Evolutionary conservation across 2,113 vertebrate species (phyloP).

Genomic region (Gymnogyps californianus): DNA sequence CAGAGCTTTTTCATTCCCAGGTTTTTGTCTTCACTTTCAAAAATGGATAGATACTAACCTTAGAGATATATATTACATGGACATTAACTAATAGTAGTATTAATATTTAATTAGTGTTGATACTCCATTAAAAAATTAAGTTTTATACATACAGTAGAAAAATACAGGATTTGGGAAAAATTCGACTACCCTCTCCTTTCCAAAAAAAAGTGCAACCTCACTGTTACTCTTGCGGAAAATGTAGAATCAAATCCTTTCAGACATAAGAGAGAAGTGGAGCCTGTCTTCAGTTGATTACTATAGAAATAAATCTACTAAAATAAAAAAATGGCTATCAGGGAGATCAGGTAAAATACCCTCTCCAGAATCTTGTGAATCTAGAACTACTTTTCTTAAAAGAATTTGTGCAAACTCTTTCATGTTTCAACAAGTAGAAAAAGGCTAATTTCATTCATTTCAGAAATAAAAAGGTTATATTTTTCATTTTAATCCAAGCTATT

Average conservation of each 20-base stretch:
- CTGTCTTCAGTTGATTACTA: background rate
- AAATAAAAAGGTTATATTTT: background rate
- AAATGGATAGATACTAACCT: background rate
- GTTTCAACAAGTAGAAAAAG: background rate
- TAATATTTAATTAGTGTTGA: background rate
- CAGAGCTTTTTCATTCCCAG: background rate
- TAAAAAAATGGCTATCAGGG: background rate
- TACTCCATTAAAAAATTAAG: background rate
- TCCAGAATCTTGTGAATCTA: background rate
- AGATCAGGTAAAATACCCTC: background rate
- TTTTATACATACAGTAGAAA: background rate
- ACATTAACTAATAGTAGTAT: background rate
- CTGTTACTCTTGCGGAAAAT: background rate
- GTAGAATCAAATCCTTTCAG: background rate
- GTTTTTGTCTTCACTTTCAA: background rate
- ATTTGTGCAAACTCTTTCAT: background rate
- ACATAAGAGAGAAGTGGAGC: background rate
- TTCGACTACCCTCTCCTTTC: background rate
- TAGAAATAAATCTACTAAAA: background rate
- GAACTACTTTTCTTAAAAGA: background rate
- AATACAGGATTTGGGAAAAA: background rate
- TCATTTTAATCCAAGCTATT: background rate
- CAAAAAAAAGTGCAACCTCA: background rate
- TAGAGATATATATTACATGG: background rate
- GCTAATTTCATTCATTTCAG: background rate